Conservation (phyloP, 1,140 invertebrate species). For the Lepidurus couesii region DNA sequence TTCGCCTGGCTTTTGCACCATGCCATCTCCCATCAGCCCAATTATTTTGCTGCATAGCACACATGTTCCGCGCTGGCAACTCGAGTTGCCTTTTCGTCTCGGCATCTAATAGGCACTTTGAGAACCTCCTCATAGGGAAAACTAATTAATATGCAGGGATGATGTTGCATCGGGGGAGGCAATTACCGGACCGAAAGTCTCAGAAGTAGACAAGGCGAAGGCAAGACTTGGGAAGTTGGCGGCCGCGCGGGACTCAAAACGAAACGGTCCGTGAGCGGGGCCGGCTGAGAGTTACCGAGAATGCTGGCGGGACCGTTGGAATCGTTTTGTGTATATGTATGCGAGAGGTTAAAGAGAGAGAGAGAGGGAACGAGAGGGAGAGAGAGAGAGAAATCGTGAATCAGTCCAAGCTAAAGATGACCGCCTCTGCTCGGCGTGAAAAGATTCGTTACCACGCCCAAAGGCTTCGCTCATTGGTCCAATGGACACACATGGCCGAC, state of each 20-base stretch:
- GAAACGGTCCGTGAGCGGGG: constrained; percentile 28
- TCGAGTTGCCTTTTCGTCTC: constrained; percentile 18
- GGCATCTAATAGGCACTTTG: constrained; percentile 1
- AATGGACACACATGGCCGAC: constrained; percentile 27
- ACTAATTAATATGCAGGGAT: constrained; percentile 19
- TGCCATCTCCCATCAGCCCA: constrained; percentile 12
- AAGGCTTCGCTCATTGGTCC: constrained; percentile 1
- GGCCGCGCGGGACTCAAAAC: not conserved
- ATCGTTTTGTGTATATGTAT: not conserved
- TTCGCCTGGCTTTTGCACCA: not conserved
- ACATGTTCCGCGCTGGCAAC: constrained; percentile 20
- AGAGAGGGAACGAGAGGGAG: not conserved
- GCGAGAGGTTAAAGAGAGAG: constrained; percentile 1
- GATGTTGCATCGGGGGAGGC: constrained; percentile 13
- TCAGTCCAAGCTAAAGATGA: constrained; percentile 25
- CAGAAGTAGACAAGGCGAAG: not conserved
- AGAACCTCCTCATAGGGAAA: constrained; percentile 15
- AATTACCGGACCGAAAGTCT: not conserved
- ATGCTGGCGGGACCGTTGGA: constrained; percentile 5
- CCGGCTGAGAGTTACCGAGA: constrained; percentile 16
- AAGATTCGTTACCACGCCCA: constrained; percentile 25
- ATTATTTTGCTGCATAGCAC: constrained; percentile 15
- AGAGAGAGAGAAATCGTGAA: constrained; percentile 26
- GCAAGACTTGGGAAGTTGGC: not conserved
- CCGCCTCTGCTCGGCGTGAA: not conserved